phyloP scores from a whole-genome alignment of 2,888 invertebrate genomes.

The Vannuccia rotundouncinata region DNA sequence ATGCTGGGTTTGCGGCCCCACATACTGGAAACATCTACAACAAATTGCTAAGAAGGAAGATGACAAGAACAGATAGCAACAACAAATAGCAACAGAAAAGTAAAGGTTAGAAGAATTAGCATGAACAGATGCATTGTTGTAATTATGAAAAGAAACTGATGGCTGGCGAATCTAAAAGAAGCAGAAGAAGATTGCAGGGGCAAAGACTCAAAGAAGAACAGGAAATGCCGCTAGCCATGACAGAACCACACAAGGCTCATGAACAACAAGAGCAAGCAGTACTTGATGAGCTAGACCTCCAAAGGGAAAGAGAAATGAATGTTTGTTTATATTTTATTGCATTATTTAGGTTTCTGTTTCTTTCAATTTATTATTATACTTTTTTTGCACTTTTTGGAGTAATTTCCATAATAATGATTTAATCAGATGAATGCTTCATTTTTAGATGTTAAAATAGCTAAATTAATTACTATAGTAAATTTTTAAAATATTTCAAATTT shows the following conservation, averaged over 20 bases:
- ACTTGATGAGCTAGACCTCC: slow-evolving; percentile 4
- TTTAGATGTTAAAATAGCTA: no score
- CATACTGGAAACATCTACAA: background rate
- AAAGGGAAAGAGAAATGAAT: background rate
- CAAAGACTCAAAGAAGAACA: slow-evolving; percentile 6
- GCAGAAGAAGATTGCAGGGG: slow-evolving; percentile 10
- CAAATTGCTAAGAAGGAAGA: background rate
- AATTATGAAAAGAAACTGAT: no score
- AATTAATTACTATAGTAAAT: no score
- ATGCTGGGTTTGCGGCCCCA: background rate
- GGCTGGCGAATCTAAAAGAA: background rate
- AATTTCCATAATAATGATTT: no score
- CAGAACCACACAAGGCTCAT: background rate
- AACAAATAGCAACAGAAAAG: background rate
- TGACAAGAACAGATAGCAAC: background rate
- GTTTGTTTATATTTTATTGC: background rate
- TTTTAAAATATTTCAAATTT: no score
- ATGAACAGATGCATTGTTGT: background rate
- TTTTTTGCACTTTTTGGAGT: no score
- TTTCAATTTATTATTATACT: no score
- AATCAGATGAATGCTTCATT: no score
- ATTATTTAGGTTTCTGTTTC: background rate
- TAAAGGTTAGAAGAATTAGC: background rate
- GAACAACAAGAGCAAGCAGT: background rate
- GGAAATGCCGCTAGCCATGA: background rate